Evolutionary conservation across 2,888 invertebrate species (phyloP).

Genomic region (Luperina testacea): DNA sequence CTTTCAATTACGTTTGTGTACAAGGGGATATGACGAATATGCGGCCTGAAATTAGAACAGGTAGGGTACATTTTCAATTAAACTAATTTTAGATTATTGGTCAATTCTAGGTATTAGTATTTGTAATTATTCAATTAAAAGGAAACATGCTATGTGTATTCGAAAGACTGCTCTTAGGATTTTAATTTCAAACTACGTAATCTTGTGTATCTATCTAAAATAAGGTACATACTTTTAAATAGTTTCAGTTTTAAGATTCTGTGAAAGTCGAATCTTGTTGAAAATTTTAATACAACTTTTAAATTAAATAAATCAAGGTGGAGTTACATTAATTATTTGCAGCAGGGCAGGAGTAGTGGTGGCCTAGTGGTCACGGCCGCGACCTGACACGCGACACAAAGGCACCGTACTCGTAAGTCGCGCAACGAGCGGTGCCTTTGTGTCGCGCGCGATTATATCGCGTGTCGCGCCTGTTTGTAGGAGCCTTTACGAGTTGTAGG

Average conservation of each 20-base stretch:
- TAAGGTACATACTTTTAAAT: no score
- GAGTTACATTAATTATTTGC: neutral
- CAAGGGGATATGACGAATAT: neutral
- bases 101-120: neutral
- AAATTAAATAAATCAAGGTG: neutral
- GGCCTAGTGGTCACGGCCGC: no score
- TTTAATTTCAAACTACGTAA: neutral
- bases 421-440: no score
- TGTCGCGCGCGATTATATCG: no score
- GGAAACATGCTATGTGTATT: neutral
- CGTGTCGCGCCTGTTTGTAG: no score
- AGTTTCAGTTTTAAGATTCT: neutral
- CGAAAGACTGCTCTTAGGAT: neutral
- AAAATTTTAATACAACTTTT: constrained; percentile 2
- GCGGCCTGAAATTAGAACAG: neutral
- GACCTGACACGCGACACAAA: no score
- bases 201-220: neutral
- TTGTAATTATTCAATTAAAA: neutral
- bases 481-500: no score
- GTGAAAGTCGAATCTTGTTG: neutral
- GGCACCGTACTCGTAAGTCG: no score
- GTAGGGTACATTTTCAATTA: neutral
- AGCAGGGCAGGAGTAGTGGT: no score
- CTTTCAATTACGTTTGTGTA: neutral
- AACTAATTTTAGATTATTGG: neutral